These are phyloP conservation scores for Meriones unguiculatus DNA, from an alignment of 2,113 vertebrate genomes.

Conservation along the genomic window DNA sequence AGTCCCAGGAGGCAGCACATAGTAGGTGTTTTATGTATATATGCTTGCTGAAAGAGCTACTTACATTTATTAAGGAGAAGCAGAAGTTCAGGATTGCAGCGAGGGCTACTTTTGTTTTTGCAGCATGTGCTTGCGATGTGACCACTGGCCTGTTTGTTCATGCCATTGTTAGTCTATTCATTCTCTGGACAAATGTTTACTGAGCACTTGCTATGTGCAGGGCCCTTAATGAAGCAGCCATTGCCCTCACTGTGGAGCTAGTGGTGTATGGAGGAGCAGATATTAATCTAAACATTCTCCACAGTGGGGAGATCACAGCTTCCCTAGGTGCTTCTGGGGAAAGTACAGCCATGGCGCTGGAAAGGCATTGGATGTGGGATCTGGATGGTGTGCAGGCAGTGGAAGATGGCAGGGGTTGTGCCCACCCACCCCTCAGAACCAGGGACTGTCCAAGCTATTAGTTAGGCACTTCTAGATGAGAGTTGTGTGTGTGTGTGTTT, in stretches of 20 bases:
- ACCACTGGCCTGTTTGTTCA: neutral
- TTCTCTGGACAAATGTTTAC: neutral
- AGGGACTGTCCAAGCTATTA: neutral
- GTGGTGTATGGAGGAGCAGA: neutral
- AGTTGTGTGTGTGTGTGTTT: neutral
- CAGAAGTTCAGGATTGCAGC: neutral
- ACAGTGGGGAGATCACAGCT: neutral
- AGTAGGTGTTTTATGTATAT: conserved; percentile 10
- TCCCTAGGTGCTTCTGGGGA: neutral
- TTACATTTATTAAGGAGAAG: neutral
- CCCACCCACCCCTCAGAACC: no score
- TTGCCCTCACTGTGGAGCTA: neutral
- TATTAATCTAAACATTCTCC: no score
- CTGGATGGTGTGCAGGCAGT: fast-evolving
- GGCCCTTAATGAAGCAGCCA: neutral
- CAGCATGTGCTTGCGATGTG: neutral
- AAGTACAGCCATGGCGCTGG: neutral
- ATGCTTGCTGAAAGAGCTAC: neutral
- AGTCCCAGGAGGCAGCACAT: neutral
- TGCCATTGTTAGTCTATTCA: neutral
- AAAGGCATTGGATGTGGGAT: neutral
- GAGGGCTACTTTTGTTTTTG: neutral
- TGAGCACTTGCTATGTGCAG: conserved; percentile 1
- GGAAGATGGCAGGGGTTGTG: neutral
- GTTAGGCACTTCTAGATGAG: neutral